Evolutionary conservation across 2,113 vertebrate species (phyloP), one percentile per base, ranked within the genome.

Genomic region (Onychostoma macrolepis): DNA sequence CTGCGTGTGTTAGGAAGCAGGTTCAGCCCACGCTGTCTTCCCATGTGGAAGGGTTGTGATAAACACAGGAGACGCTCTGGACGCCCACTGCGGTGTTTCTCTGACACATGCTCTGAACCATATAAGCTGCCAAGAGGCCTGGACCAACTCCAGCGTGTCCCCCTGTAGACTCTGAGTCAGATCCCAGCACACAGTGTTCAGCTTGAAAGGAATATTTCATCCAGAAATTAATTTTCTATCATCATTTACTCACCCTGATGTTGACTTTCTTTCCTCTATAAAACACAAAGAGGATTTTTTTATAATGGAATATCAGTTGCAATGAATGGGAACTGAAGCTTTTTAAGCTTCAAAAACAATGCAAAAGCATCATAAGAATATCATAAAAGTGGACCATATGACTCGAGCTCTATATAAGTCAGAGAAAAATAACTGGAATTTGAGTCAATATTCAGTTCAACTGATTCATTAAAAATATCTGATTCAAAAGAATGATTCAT

Each of bases 11-110:
- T 43, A 86, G 48, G 79, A 76, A 78, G 50, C 78, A 81, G 78
- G 36, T 78, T 81, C 36, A 86, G 78, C 80, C 78, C 53, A 65
- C 5, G 65, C 48, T 83, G 80, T 81, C 30, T 85, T 53, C 13
- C 26, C 48, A 41, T 84, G 67, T 65, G 72, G 61, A 67, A 30
- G 61, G n/a, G 58, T 53, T 83, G 72, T 26, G 56, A 17, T 88
- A n/a, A 83, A 87, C 50, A 33, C 61, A 86, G 30, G 36, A 56
- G 56, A 48, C 76, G 17, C 33, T n/a, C 30, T 24, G 38, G n/a
- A 76, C 65, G 2, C 87, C 38, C 28, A 58, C 19, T 17, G 26
- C 26, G 9, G n/a, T 56, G 76, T 56, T 86, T 67, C 84, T 72
- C 45, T n/a, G 45, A 80, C 75, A 78, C 26, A 33, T 17, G 50